Percentiles rank a stretch among this genome's conserved stretches.
Evolutionary conservation across 2,113 vertebrate species (phyloP).

Genomic region (Psittacula cyanocephala): DNA sequence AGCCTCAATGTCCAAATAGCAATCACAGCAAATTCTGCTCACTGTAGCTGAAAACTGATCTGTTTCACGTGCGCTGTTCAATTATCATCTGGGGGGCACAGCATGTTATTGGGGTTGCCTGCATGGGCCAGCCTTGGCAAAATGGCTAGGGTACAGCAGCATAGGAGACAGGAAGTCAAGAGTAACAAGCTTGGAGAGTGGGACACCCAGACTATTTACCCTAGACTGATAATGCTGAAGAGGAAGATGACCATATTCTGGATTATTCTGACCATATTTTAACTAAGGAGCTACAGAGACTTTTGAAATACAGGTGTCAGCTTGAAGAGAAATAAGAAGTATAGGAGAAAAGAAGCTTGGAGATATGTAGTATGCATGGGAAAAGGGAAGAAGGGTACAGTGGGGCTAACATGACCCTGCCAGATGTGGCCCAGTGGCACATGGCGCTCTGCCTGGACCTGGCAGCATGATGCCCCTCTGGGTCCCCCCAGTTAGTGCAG

Average conservation of each 20-base stretch:
- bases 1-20: background rate
- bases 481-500: rapidly evolving
- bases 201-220: background rate
- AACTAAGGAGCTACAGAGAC: background rate
- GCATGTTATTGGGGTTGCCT: background rate
- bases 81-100: background rate
- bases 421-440: no score
- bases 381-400: background rate
- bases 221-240: background rate
- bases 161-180: background rate
- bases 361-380: background rate
- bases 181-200: background rate
- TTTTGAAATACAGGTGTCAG: background rate
- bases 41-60: background rate
- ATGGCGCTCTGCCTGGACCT: background rate
- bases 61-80: background rate
- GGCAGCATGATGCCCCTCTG: rapidly evolving
- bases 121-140: background rate
- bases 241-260: background rate
- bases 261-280: background rate
- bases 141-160: background rate
- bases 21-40: background rate
- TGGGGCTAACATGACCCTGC: rapidly evolving
- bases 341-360: background rate
- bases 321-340: background rate